Percentiles rank a stretch among this genome's conserved stretches.
Evolutionary conservation across 2,888 invertebrate genomes (phyloP).

Genomic region (Drosophila anceps): DNA sequence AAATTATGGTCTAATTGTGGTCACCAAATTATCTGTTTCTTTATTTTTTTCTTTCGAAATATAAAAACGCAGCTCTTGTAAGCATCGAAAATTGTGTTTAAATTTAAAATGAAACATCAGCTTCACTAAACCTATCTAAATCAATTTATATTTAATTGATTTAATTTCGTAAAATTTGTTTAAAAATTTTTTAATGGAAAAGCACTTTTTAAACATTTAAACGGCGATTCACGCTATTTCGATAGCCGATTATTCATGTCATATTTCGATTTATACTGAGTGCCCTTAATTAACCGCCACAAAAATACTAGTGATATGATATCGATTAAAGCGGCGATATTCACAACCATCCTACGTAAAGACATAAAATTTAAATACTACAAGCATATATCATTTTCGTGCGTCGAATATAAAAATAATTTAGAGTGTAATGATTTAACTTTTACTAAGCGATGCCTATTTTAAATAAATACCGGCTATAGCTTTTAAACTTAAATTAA

Average conservation of each 20-base stretch:
- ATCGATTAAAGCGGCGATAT: conserved; percentile 18
- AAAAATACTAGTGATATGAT: conserved; percentile 8
- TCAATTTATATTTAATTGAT: not conserved
- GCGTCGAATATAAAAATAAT: not conserved
- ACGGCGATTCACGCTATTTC: not conserved
- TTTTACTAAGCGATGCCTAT: not conserved
- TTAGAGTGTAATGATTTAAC: too few relatives aligned
- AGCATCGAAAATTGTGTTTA: conserved; percentile 85
- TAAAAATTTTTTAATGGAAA: not conserved
- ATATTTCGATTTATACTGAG: not conserved
- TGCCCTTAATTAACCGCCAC: not conserved
- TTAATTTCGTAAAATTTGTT: not conserved
- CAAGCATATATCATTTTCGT: not conserved
- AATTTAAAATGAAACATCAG: not conserved
- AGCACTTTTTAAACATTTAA: not conserved
- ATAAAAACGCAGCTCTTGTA: conserved; percentile 46
- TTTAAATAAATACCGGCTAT: not conserved
- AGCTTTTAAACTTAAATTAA: not conserved
- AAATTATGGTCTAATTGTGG: conserved; percentile 37
- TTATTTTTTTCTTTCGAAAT: conserved; percentile 35
- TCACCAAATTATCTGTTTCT: conserved; percentile 45
- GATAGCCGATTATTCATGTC: not conserved
- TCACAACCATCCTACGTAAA: not conserved
- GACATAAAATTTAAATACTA: not conserved
- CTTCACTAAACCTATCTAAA: not conserved